A percentile compares a stretch with the other conserved stretches of the same genome.
Evolutionary conservation across 2,113 vertebrate genomes (phyloP).

Genomic region (Hystrix cristata): DNA sequence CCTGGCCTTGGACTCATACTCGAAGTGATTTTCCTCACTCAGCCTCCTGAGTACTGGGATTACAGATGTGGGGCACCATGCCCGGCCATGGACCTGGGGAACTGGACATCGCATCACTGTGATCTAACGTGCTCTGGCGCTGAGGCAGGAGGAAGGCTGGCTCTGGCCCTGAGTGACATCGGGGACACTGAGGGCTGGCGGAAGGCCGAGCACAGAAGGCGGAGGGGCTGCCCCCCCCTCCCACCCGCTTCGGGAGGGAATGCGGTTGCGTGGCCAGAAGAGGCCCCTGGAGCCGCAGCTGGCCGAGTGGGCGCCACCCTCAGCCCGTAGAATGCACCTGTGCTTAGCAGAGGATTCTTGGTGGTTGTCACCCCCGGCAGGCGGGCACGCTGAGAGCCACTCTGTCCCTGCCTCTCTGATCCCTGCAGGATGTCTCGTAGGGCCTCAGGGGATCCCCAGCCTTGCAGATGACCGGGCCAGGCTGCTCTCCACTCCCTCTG

Average conservation of each 20-base stretch:
- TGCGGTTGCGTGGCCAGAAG: constrained; percentile 73
- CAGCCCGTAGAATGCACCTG: constrained; percentile 74
- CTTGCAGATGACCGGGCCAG: background rate
- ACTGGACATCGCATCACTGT: constrained; percentile 26
- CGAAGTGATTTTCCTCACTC: background rate
- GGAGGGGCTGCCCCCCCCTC: background rate
- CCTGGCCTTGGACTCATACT: background rate
- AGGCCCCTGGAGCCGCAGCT: constrained; percentile 71
- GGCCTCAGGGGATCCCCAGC: background rate
- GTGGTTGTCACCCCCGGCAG: constrained; percentile 59
- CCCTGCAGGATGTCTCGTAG: constrained; percentile 11
- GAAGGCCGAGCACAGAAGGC: constrained; percentile 44
- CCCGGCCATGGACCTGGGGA: constrained; percentile 27
- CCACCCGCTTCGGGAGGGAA: constrained; percentile 65
- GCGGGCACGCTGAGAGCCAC: constrained; percentile 72
- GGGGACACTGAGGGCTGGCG: background rate
- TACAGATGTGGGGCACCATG: background rate
- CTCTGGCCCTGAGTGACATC: background rate
- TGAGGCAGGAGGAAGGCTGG: background rate
- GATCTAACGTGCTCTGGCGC: background rate
- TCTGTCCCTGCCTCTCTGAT: constrained; percentile 72
- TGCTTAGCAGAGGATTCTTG: constrained; percentile 63
- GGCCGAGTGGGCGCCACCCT: constrained; percentile 62
- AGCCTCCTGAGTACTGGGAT: background rate
- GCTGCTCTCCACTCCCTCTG: background rate